These are phyloP conservation scores for Agrotis exclamationis DNA, from an alignment of 2,888 invertebrate genomes.

Conservation along the genomic window DNA sequence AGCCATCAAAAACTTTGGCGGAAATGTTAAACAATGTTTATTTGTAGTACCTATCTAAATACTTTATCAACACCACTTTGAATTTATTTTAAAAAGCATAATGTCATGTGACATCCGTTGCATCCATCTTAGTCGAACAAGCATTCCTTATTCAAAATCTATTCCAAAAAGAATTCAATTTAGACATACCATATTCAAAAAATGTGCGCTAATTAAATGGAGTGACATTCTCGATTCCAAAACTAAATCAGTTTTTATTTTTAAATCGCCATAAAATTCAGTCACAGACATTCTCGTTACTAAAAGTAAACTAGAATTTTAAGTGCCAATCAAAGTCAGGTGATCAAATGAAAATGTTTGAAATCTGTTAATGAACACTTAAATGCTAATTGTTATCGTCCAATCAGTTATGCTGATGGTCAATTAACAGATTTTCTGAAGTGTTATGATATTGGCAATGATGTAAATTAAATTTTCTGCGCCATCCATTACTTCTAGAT, in stretches of 20 bases:
- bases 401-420: constrained; percentile 19
- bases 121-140: constrained; percentile 42
- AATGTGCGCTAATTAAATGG: constrained; percentile 52
- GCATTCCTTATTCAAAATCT: constrained; percentile 48
- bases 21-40: constrained; percentile 31
- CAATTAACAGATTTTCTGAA: constrained; percentile 41
- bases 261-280: constrained; percentile 26
- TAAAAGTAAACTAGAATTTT: constrained; percentile 42
- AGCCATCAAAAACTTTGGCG: neutral
- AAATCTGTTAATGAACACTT: constrained; percentile 48
- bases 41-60: constrained; percentile 4
- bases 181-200: constrained; percentile 51
- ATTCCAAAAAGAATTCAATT: constrained; percentile 43
- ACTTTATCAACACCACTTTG: constrained; percentile 28
- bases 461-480: constrained; percentile 28
- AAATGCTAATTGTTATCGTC: constrained; percentile 48
- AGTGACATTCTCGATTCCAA: constrained; percentile 47
- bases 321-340: constrained; percentile 42
- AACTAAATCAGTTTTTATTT: constrained; percentile 43
- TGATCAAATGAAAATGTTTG: constrained; percentile 44
- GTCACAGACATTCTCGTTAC: constrained; percentile 23
- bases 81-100: constrained; percentile 33
- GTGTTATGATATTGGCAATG: constrained; percentile 44
- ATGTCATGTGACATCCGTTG: constrained; percentile 37
- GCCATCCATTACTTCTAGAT: constrained; percentile 34